Percentiles rank a stretch among this genome's conserved stretches.
These are phyloP conservation scores for Bos taurus DNA, from an alignment of 2,113 vertebrate genomes.

Conservation along the genomic window DNA sequence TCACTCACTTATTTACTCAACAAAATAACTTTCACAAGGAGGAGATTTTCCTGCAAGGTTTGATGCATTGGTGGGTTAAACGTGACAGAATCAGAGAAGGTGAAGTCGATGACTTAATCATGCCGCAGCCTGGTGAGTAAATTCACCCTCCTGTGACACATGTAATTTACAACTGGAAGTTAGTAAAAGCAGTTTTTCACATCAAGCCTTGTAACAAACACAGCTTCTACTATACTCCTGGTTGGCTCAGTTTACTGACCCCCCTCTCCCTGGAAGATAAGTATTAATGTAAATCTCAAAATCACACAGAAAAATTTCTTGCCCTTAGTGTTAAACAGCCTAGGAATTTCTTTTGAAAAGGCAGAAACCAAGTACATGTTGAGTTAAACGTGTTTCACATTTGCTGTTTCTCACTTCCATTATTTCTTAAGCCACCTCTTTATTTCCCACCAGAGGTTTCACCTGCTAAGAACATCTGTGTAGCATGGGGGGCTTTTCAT, in stretches of 20 bases:
- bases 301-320: fast-evolving
- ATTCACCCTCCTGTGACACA: not conserved
- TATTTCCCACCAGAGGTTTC: not conserved
- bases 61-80: not conserved
- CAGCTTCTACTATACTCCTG: not conserved
- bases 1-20: not conserved
- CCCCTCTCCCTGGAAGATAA: not conserved
- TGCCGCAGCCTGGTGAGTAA: fast-evolving
- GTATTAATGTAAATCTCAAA: fast-evolving
- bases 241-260: not conserved
- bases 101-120: not conserved
- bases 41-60: fast-evolving
- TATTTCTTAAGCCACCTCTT: not conserved
- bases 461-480: not conserved
- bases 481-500: not conserved
- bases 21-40: not conserved
- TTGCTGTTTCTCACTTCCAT: not conserved
- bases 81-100: fast-evolving
- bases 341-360: not conserved
- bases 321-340: not conserved
- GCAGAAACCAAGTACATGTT: not conserved
- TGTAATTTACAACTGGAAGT: not conserved
- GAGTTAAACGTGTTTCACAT: not conserved
- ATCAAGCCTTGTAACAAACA: not conserved
- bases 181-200: not conserved